A percentile compares a stretch with the other conserved stretches of the same genome.
Evolutionary conservation across 2,888 invertebrate genomes (phyloP).

Genomic region (Prenolepis imparis): DNA sequence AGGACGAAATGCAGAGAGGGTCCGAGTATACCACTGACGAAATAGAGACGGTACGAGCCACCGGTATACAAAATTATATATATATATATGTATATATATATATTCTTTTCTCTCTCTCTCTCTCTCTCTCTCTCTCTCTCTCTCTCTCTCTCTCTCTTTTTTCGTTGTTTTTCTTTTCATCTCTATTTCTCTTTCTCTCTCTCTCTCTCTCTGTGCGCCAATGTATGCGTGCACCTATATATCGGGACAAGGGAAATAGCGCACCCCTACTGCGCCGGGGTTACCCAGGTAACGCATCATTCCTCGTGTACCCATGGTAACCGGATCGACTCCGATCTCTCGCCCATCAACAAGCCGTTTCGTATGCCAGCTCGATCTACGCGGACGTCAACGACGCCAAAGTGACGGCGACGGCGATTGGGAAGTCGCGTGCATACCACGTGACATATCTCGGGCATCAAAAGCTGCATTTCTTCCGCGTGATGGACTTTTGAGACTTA

Average conservation of each 20-base stretch:
- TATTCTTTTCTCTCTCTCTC: neutral
- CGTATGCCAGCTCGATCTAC: conserved; percentile 72
- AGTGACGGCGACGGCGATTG: conserved; percentile 43
- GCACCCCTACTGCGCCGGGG: conserved; percentile 71
- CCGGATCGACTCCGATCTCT: conserved; percentile 76
- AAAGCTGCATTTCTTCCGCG: conserved; percentile 55
- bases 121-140: neutral
- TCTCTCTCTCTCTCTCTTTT: conserved; percentile 6
- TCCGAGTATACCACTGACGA: conserved; percentile 39
- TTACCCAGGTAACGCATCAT: conserved; percentile 83
- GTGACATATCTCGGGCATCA: conserved; percentile 56
- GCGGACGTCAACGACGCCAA: conserved; percentile 61
- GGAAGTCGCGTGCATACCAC: conserved; percentile 69
- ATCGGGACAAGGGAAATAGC: conserved; percentile 60
- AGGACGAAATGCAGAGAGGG: conserved; percentile 41
- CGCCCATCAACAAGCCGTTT: conserved; percentile 80
- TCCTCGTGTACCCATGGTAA: conserved; percentile 82
- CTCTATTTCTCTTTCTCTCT: neutral
- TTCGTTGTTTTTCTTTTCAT: neutral
- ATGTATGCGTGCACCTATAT: neutral
- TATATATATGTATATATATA: conserved; percentile 13
- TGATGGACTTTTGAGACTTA: conserved; percentile 38
- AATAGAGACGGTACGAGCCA: conserved; percentile 43
- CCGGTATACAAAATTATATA: conserved; percentile 18
- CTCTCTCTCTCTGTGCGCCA: neutral